phyloP scores from a whole-genome alignment of 1,140 invertebrate species.

The Homarus americanus region DNA sequence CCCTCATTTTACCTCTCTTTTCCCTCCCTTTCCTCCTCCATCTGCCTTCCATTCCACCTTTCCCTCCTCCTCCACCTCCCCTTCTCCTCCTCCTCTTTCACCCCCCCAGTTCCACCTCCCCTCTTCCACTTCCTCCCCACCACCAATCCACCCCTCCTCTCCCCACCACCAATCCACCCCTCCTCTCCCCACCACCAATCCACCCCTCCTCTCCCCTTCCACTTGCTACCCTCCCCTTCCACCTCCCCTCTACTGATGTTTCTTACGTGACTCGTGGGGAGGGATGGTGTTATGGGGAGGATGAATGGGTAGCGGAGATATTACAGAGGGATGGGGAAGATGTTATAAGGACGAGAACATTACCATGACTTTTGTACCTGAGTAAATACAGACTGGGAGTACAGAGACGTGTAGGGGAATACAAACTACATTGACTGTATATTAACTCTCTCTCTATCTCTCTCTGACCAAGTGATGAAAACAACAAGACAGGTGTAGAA shows the following conservation, averaged over 20 bases:
- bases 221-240: background rate
- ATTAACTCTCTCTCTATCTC: too few species aligned
- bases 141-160: background rate
- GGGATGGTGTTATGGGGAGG: too few species aligned
- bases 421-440: too few species aligned
- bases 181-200: background rate
- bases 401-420: too few species aligned
- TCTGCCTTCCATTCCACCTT: background rate
- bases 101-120: background rate
- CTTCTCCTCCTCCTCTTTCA: conserved; percentile 4
- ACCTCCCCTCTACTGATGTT: background rate
- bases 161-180: background rate
- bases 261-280: too few species aligned
- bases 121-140: background rate
- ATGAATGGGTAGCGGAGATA: too few species aligned
- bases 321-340: too few species aligned
- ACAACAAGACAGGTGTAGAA: too few species aligned
- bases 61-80: background rate
- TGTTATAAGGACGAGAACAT: too few species aligned
- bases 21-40: background rate
- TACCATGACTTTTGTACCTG: too few species aligned
- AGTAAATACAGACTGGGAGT: too few species aligned
- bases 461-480: too few species aligned
- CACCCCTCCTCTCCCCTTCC: background rate
- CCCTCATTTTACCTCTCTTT: background rate